Evolutionary conservation across 2,888 invertebrate species (phyloP), one percentile per base, ranked within the genome.

Genomic region (Sinodicranocentrus sp.): DNA sequence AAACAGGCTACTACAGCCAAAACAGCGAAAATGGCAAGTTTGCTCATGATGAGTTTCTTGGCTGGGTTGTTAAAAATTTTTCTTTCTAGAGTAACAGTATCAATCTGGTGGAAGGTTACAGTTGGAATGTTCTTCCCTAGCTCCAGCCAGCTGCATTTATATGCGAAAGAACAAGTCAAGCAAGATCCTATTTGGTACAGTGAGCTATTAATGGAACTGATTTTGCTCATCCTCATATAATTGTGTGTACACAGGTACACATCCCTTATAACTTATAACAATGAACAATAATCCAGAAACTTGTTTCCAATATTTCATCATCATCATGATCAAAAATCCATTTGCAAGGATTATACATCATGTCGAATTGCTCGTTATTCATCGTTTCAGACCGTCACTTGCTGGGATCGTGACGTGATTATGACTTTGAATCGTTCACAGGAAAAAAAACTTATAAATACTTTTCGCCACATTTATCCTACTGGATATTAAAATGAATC

Each of bases 401-500:
- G 54, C 54, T 76, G 54, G 25, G 67, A 77, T 77, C 77, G 77
- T 77, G 77, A 77, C 77, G 68, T 77, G 77, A 77, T 54, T 77
- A 67, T 54, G 43, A 43, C 54, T 68, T 68, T 33, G 44, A 67
- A 65, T 65, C 63, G 28, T 39, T 33, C 5, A 23, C 25, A 59
- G 23, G 2, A 28, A 44, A 67, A 67, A 72, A 59, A 72, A 72
- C 5, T n/a, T n/a, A n/a, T n/a, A n/a, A n/a, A n/a, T n/a, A n/a
- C n/a, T n/a, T n/a, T n/a, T n/a, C n/a, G n/a, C n/a, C n/a, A n/a
- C n/a, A n/a, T n/a, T n/a, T n/a, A n/a, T n/a, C n/a, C n/a, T n/a
- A n/a, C n/a, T n/a, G n/a, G n/a, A n/a, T n/a, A n/a, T n/a, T n/a
- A n/a, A n/a, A n/a, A n/a, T n/a, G n/a, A n/a, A n/a, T n/a, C n/a